These are phyloP conservation scores for Crocuta crocuta DNA, from an alignment of 2,113 vertebrate genomes.

Conservation along the genomic window DNA sequence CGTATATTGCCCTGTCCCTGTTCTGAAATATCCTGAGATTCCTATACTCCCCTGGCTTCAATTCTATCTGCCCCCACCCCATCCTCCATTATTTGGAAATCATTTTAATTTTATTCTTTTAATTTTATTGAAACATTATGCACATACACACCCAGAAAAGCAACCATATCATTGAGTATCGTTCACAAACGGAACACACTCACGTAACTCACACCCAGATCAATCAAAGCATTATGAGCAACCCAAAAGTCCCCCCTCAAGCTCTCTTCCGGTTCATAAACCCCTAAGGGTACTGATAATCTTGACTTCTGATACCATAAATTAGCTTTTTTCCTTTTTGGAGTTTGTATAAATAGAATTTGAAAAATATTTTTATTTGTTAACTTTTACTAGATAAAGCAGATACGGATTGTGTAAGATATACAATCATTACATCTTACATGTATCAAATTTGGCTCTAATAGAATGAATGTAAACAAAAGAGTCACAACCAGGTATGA, in stretches of 20 bases:
- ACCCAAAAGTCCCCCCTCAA: not conserved
- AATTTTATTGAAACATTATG: not conserved
- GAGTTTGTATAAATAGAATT: slow-evolving; percentile 3
- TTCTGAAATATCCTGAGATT: not conserved
- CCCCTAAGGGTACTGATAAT: not conserved
- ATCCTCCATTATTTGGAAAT: not conserved
- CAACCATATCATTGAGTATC: not conserved
- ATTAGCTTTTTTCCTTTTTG: slow-evolving; percentile 33
- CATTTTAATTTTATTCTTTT: not conserved
- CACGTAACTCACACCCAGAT: not conserved
- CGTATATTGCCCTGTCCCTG: not conserved
- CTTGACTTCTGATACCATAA: not conserved
- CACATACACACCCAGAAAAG: not conserved
- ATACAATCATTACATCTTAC: not conserved
- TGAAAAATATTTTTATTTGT: not conserved
- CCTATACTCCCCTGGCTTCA: not conserved
- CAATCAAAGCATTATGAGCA: not conserved
- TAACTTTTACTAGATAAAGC: slow-evolving; percentile 35
- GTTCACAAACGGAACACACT: not conserved
- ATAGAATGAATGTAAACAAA: not conserved
- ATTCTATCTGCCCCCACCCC: not conserved
- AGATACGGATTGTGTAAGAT: slow-evolving; percentile 28
- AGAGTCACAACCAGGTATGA: not conserved
- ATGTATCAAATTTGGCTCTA: not conserved
- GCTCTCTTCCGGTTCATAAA: not conserved